These are phyloP conservation scores for Stegostoma tigrinum DNA, from an alignment of 2,113 vertebrate species.

Conservation along the genomic window DNA sequence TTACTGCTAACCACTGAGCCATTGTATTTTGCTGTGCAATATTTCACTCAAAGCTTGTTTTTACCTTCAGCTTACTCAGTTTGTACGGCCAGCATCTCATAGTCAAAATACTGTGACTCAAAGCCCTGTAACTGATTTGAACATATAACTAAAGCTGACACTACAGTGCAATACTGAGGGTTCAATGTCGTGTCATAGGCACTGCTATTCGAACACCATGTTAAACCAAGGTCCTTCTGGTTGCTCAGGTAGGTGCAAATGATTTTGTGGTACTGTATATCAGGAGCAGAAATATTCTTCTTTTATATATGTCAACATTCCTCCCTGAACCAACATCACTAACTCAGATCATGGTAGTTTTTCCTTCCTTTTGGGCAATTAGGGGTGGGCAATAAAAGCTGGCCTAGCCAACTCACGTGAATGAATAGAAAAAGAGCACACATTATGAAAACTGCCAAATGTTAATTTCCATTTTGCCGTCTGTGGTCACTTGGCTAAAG, in stretches of 20 bases:
- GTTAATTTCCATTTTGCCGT: not conserved
- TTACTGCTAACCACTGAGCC: too few relatives aligned
- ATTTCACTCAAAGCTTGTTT: not conserved
- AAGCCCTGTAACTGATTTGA: not conserved
- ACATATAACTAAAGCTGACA: not conserved
- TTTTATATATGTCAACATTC: not conserved
- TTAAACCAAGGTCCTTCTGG: not conserved
- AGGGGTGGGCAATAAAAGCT: too few relatives aligned
- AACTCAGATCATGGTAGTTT: not conserved
- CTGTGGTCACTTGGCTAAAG: not conserved
- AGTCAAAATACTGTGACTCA: not conserved
- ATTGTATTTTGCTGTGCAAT: not conserved
- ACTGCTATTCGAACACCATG: not conserved
- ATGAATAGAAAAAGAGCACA: too few relatives aligned
- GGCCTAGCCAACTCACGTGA: too few relatives aligned
- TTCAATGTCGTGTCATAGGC: not conserved
- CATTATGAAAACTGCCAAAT: not conserved
- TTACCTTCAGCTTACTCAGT: not conserved
- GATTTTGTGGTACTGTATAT: not conserved
- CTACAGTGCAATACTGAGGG: not conserved
- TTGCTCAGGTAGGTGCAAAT: not conserved
- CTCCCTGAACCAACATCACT: not conserved
- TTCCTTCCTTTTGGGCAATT: too few relatives aligned
- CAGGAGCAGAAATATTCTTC: not conserved
- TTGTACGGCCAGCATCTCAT: not conserved